phyloP scores from a whole-genome alignment of 1,140 invertebrate genomes.

The Bombus difficillimus region DNA sequence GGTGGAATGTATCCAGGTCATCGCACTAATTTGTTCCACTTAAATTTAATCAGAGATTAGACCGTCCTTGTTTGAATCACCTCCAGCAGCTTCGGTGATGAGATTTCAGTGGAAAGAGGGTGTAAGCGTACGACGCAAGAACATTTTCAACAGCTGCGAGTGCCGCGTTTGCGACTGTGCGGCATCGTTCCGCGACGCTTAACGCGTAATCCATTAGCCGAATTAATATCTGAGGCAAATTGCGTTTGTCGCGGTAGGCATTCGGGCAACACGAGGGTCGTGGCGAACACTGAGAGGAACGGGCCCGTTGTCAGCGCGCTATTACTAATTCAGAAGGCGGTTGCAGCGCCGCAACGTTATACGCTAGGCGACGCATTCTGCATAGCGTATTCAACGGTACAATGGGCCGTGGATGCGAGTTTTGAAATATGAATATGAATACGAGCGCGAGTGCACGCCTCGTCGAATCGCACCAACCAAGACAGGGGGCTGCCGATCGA shows the following conservation, averaged over 20 bases:
- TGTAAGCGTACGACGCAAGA: background rate
- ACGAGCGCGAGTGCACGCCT: constrained; percentile 63
- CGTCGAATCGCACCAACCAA: constrained; percentile 69
- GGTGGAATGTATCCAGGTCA: background rate
- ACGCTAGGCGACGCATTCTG: constrained; percentile 74
- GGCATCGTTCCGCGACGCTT: constrained; percentile 30
- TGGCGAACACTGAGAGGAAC: background rate
- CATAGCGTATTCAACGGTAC: constrained; percentile 74
- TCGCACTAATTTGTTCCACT: background rate
- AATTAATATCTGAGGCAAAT: constrained; percentile 75
- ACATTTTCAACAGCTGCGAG: constrained; percentile 2
- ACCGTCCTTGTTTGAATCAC: background rate
- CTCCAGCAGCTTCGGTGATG: background rate
- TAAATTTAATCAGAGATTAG: background rate
- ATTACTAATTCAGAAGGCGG: constrained; percentile 78
- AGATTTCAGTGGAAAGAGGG: background rate
- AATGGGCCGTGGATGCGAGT: constrained; percentile 75
- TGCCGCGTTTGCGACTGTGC: background rate
- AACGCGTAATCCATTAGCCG: constrained; percentile 73
- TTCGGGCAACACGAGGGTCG: constrained; percentile 23
- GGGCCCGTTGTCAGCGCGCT: constrained; percentile 69
- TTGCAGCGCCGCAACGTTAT: constrained; percentile 71
- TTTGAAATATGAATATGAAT: constrained; percentile 77
- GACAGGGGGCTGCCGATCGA: constrained; percentile 66
- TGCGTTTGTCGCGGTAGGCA: constrained; percentile 69